Percentiles rank a stretch among this genome's conserved stretches.
phyloP scores from a whole-genome alignment of 2,113 vertebrate species.

The Plestiodon gilberti region DNA sequence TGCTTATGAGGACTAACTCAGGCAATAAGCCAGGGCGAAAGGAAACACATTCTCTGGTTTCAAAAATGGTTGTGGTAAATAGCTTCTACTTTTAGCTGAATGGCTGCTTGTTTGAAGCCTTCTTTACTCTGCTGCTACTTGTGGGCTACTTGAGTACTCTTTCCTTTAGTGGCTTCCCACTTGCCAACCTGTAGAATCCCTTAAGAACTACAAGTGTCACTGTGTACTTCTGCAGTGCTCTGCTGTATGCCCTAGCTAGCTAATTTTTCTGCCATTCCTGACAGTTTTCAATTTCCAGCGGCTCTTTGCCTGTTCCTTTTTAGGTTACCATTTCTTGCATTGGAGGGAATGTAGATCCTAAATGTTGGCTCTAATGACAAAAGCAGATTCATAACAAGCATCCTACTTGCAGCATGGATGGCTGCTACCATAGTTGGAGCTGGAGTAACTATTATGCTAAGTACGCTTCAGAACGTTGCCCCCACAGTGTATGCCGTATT shows the following conservation, averaged over 20 bases:
- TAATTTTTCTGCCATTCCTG: constrained; percentile 57
- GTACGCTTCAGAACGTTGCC: neutral
- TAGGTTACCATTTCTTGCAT: constrained; percentile 35
- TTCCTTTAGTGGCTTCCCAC: neutral
- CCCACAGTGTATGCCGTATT: neutral
- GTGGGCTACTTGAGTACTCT: constrained; percentile 49
- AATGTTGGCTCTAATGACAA: constrained; percentile 53
- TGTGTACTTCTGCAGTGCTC: constrained; percentile 51
- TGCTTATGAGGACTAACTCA: constrained; percentile 26
- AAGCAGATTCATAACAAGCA: neutral
- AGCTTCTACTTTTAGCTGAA: constrained; percentile 44
- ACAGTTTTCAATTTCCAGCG: constrained; percentile 65
- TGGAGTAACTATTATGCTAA: neutral
- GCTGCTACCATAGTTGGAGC: neutral
- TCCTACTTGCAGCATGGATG: neutral
- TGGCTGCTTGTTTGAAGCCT: constrained; percentile 47
- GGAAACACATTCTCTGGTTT: constrained; percentile 7
- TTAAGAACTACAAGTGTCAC: constrained; percentile 42
- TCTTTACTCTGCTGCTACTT: constrained; percentile 19
- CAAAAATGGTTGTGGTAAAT: neutral
- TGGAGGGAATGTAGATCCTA: constrained; percentile 27
- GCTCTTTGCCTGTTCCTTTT: constrained; percentile 42
- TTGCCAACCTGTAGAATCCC: constrained; percentile 27
- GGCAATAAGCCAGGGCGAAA: constrained; percentile 19
- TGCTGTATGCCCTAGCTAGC: constrained; percentile 53